Evolutionary conservation across 2,113 vertebrate genomes (phyloP).

Genomic region (Antechinus flavipes): DNA sequence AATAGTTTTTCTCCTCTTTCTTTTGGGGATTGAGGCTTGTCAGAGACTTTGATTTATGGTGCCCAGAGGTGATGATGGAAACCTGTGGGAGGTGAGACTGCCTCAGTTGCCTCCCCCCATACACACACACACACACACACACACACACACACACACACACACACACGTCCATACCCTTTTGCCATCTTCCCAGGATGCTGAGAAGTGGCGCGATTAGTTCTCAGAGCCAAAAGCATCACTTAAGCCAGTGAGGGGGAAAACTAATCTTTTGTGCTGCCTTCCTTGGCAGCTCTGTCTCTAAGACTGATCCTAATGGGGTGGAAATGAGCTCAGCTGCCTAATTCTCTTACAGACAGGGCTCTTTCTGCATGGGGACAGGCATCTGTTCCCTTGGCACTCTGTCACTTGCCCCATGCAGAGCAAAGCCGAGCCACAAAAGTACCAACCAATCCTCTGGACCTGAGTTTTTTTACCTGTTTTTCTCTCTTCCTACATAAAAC

Average conservation of each 20-base stretch:
- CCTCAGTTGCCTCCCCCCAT: constrained; percentile 38
- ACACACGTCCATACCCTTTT: constrained; percentile 53
- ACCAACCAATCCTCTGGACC: background rate
- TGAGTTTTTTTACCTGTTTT: background rate
- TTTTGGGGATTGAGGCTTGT: constrained; percentile 65
- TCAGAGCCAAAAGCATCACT: constrained; percentile 78
- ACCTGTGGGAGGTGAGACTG: constrained; percentile 60
- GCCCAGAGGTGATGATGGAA: constrained; percentile 66
- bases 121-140: background rate
- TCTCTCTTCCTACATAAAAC: background rate
- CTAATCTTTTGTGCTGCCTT: constrained; percentile 78
- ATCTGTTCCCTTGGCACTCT: constrained; percentile 76
- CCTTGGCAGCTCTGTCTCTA: constrained; percentile 76
- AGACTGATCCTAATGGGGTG: constrained; percentile 82
- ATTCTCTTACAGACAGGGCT: constrained; percentile 83
- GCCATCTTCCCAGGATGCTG: constrained; percentile 71
- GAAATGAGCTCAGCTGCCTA: constrained; percentile 85
- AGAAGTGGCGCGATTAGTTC: constrained; percentile 69
- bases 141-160: too few relatives aligned
- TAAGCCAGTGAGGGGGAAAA: constrained; percentile 78
- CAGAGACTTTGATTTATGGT: constrained; percentile 35
- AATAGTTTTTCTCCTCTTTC: constrained; percentile 13
- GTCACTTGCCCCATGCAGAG: constrained; percentile 68
- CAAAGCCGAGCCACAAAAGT: background rate
- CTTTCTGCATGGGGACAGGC: constrained; percentile 77